Evolutionary conservation across 1,140 invertebrate genomes (phyloP).

Genomic region (Adoxophyes honmai): DNA sequence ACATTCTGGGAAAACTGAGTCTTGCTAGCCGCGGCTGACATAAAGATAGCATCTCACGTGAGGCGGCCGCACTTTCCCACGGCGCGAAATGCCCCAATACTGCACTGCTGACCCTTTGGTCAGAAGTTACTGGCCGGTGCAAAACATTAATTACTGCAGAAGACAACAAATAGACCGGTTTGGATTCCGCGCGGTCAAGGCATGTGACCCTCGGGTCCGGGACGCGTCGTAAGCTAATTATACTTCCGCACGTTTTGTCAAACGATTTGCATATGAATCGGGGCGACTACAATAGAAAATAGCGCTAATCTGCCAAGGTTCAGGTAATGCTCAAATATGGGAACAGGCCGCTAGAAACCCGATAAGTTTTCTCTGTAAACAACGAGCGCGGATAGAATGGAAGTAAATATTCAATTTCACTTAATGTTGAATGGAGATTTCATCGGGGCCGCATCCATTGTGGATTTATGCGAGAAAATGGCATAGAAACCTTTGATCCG

Average conservation of each 20-base stretch:
- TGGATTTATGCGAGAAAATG: constrained; percentile 13
- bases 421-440: constrained; percentile 34
- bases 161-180: constrained; percentile 63
- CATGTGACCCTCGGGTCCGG: constrained; percentile 35
- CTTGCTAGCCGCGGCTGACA: constrained; percentile 49
- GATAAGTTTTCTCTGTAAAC: constrained; percentile 58
- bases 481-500: constrained; percentile 13
- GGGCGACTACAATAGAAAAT: constrained; percentile 51
- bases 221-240: constrained; percentile 60
- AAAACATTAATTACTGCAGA: constrained; percentile 68
- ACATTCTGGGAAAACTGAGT: constrained; percentile 61
- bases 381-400: constrained; percentile 41
- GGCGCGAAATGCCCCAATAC: constrained; percentile 51
- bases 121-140: constrained; percentile 43
- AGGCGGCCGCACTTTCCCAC: constrained; percentile 57
- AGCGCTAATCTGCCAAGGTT: constrained; percentile 35
- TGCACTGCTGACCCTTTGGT: constrained; percentile 51
- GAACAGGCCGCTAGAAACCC: constrained; percentile 49
- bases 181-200: constrained; percentile 40
- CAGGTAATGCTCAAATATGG: constrained; percentile 37
- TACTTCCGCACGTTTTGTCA: constrained; percentile 66
- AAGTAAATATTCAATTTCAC: constrained; percentile 47
- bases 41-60: constrained; percentile 62
- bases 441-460: constrained; percentile 20
- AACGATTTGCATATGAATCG: constrained; percentile 66